Base-by-base conservation (phyloP, 2,888 invertebrate species). In the Rotaria sp. region DNA sequence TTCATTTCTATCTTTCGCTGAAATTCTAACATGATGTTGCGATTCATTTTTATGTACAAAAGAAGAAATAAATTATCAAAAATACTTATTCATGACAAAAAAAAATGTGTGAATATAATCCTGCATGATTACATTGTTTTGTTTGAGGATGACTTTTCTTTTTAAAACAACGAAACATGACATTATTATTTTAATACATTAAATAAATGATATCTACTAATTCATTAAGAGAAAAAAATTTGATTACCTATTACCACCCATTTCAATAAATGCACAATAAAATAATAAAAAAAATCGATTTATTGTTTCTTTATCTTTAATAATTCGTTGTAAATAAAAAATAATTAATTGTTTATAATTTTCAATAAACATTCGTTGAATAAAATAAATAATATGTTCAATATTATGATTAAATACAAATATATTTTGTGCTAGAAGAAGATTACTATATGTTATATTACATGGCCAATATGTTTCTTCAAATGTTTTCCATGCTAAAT, bases 371-470 rank as follows among this genome's bases (percentile, higher is more conserved):
- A 80, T 80, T 45, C 80, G 80, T 45, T 80, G 80, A n/a, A 80
- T 26, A 80, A 80, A 80, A 80, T 80, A 80, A 26, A 80, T 45
- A n/a, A 80, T 80, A 80, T 80, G 45, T 45, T 80, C 45, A 26
- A 80, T 26, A 80, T 80, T 26, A 4, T 80, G 45, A 80, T 80
- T 80, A 45, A 80, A 80, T 45, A 80, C 45, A n/a, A 80, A 24
- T n/a, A 80, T 38, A 80, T 80, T 80, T 80, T 80, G 80, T 38
- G 38, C 26, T 15, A 80, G 0, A 4, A 80, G 13, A 7, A 45
- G n/a, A n/a, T 41, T 80, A n/a, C 80, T 45, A 13, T 80, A 80
- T 26, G 45, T 41, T n/a, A 45, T 45, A 26, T 10, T 15, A 45
- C 45, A 80, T 45, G 80, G 80, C 80, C 80, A 80, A 45, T n/a